phyloP scores from a whole-genome alignment of 2,888 invertebrate species.

The Mythimna loreyi region DNA sequence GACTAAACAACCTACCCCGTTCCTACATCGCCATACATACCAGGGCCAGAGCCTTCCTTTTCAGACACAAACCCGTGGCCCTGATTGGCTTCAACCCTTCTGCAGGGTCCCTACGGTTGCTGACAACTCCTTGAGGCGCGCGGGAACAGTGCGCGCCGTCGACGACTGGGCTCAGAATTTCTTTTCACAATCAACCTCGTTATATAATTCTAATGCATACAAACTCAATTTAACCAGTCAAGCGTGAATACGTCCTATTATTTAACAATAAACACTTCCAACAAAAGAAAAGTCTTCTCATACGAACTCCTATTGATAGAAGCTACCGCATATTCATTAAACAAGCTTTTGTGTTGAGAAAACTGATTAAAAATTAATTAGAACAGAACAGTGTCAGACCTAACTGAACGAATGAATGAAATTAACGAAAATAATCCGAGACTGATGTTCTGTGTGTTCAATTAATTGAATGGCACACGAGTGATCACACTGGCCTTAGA shows the following conservation, averaged over 20 bases:
- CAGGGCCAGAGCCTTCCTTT: no score
- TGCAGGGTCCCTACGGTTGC: no score
- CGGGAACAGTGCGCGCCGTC: no score
- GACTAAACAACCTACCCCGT: no score
- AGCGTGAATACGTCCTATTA: conserved; percentile 9
- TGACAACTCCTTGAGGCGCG: no score
- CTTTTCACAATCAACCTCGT: not conserved
- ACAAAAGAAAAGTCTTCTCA: conserved; percentile 26
- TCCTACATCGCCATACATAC: no score
- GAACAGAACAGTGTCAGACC: conserved; percentile 51
- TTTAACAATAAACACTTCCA: conserved; percentile 9
- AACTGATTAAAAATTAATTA: conserved; percentile 62
- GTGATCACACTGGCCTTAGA: conserved; percentile 65
- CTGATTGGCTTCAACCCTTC: no score
- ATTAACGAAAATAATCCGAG: conserved; percentile 62
- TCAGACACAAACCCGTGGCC: no score
- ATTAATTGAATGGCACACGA: conserved; percentile 67
- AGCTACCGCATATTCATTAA: conserved; percentile 37
- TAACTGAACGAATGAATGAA: conserved; percentile 53
- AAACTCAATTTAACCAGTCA: conserved; percentile 9
- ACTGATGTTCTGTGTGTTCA: conserved; percentile 63
- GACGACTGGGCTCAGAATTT: no score
- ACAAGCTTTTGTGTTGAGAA: conserved; percentile 47
- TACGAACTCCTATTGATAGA: conserved; percentile 13
- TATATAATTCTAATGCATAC: not conserved